Evolutionary conservation across 1,140 invertebrate species (phyloP).

Genomic region (Epicauta chinensis): DNA sequence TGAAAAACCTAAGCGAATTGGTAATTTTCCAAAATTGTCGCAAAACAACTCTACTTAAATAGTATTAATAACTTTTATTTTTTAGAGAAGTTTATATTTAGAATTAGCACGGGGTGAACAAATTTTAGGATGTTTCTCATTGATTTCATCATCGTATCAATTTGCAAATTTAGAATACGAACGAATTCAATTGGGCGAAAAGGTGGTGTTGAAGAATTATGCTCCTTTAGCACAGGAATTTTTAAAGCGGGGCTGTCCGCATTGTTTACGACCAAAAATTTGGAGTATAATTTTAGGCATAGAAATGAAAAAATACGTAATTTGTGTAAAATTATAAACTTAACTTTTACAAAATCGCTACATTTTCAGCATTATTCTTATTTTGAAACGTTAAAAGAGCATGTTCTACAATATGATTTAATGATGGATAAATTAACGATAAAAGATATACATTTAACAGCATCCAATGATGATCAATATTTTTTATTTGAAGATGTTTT

Average conservation of each 20-base stretch:
- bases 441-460: conserved; percentile 93
- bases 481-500: conserved; percentile 96
- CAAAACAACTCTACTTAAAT: too few relatives aligned
- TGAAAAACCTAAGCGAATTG: conserved; percentile 74
- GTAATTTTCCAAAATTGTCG: conserved; percentile 48
- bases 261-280: conserved; percentile 64
- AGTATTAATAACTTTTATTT: conserved; percentile 17
- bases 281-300: conserved; percentile 80
- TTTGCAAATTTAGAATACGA: conserved; percentile 60
- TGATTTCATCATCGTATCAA: conserved; percentile 47
- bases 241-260: conserved; percentile 77
- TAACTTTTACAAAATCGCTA: conserved; percentile 1
- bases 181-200: conserved; percentile 58
- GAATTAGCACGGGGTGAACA: conserved; percentile 63
- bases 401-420: conserved; percentile 83
- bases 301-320: conserved; percentile 48
- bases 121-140: conserved; percentile 59
- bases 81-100: conserved; percentile 58
- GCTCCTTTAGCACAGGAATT: conserved; percentile 76
- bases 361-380: conserved; percentile 68
- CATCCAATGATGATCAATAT: conserved; percentile 95
- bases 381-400: conserved; percentile 75
- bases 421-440: conserved; percentile 91
- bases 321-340: too few relatives aligned
- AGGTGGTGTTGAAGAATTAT: conserved; percentile 59